A percentile compares a stretch with the other conserved stretches of the same genome.
These are phyloP conservation scores for Amphiprion clarkii DNA, from an alignment of 2,797 vertebrate species.

Conservation along the genomic window DNA sequence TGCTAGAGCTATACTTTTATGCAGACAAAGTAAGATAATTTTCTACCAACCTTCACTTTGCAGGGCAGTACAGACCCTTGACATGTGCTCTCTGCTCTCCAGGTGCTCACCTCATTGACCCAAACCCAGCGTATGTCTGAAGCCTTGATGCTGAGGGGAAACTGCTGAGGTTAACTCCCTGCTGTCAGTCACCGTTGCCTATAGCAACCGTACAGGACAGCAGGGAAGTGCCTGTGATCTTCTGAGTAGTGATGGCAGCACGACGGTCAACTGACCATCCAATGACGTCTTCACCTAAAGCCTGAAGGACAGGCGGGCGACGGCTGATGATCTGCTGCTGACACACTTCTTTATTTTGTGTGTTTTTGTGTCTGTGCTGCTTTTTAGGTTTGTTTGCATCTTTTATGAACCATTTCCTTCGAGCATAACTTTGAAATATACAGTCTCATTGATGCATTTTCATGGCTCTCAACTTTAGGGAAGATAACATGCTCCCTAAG, in stretches of 20 bases:
- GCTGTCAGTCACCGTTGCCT: constrained; percentile 76
- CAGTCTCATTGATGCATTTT: constrained; percentile 31
- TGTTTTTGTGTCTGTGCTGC: background rate
- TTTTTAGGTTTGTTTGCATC: constrained; percentile 28
- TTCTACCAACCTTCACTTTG: too few species aligned
- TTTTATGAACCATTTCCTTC: constrained; percentile 1
- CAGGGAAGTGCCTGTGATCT: constrained; percentile 57
- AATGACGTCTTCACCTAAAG: constrained; percentile 86
- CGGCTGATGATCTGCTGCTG: constrained; percentile 79
- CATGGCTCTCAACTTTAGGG: constrained; percentile 20
- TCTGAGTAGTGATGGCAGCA: constrained; percentile 56
- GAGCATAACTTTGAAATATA: constrained; percentile 26
- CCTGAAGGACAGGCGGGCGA: constrained; percentile 80
- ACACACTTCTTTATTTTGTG: constrained; percentile 9
- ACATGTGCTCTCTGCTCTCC: background rate
- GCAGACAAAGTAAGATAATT: too few species aligned
- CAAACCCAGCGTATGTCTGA: constrained; percentile 85
- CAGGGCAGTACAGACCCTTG: too few species aligned
- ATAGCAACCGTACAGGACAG: constrained; percentile 44
- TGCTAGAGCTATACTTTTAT: too few species aligned
- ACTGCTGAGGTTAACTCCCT: constrained; percentile 90
- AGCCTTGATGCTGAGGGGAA: constrained; percentile 71
- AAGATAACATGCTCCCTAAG: constrained; percentile 35
- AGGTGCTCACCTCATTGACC: constrained; percentile 86
- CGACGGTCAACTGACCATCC: constrained; percentile 72